These are phyloP conservation scores for Orgyia antiqua DNA, from an alignment of 2,888 invertebrate species.

Conservation along the genomic window DNA sequence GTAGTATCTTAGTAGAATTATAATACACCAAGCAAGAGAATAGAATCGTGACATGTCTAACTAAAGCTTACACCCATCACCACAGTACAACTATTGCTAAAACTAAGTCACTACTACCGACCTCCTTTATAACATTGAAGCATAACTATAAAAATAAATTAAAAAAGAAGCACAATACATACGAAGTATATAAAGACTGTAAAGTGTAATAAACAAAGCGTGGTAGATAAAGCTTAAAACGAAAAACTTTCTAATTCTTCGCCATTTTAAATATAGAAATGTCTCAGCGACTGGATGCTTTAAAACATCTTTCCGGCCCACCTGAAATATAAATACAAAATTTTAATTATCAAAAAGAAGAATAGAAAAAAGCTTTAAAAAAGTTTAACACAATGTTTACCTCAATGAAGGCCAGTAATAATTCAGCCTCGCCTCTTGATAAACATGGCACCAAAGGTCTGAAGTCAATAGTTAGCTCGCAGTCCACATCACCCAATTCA, in stretches of 20 bases:
- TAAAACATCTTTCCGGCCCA: slow-evolving; percentile 86
- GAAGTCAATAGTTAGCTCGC: slow-evolving; percentile 83
- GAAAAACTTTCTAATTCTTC: slow-evolving; percentile 89
- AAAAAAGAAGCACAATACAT: slow-evolving; percentile 57
- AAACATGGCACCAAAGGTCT: slow-evolving; percentile 79
- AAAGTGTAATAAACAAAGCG: slow-evolving; percentile 84
- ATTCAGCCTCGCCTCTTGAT: slow-evolving; percentile 82
- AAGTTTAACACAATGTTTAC: slow-evolving; percentile 26
- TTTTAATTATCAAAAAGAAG: too few relatives aligned
- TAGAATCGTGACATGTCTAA: too few relatives aligned
- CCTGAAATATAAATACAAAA: too few relatives aligned
- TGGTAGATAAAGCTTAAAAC: slow-evolving; percentile 88
- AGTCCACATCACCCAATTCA: slow-evolving; percentile 91
- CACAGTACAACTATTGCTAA: too few relatives aligned
- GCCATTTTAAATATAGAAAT: slow-evolving; percentile 90
- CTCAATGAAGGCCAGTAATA: slow-evolving; percentile 85
- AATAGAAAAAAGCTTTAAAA: background rate
- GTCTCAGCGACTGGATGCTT: slow-evolving; percentile 92
- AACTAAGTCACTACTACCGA: too few relatives aligned
- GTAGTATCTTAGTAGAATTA: too few relatives aligned
- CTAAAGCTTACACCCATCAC: too few relatives aligned
- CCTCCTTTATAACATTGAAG: too few relatives aligned
- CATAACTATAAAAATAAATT: too few relatives aligned
- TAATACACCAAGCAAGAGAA: too few relatives aligned
- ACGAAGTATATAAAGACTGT: slow-evolving; percentile 84